Evolutionary conservation across 2,113 vertebrate genomes (phyloP), one percentile per base, ranked within the genome.

Genomic region (Garra rufa): DNA sequence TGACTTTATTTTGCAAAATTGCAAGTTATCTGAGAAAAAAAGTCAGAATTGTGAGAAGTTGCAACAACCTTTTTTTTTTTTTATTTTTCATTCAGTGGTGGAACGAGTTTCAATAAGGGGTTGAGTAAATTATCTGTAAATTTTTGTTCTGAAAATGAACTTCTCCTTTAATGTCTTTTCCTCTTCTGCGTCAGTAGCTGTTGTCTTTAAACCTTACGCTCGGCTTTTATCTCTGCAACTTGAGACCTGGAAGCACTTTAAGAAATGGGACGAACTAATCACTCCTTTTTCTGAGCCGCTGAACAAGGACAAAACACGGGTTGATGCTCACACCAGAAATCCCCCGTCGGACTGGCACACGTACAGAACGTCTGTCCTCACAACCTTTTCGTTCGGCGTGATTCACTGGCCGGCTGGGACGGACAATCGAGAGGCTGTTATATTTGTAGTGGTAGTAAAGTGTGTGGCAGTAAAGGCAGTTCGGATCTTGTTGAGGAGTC

Each of bases 221-320:
- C 14, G 34, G 82, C 88, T 92, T 94, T 93, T 92, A 93, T 93
- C 89, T 91, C 88, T 43, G 90, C 91, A 93, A 94, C 91, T 87
- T 86, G 91, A 94, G 92, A 92, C 61, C 71, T 86, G 85, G 85
- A 90, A 87, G 89, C 87, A 89, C 89, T 93, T 91, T 90, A 85
- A 88, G 91, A 93, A 90, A 91, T 84, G 83, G 91, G 91, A 90
- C 89, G 88, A 92, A 91, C 88, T 88, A 93, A 93, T 93, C 91
- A 89, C 88, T 88, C 88, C 89, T 89, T 91, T 92, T 91, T 93
- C 90, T 85, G 85, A 91, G 89, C 91, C 89, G 91, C 90, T 93
- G 90, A 93, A 89, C 85, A 88, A n/a, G 89, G 92, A 94, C 92
- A 91, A 93, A 94, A 52, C 55, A 17, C 0, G 21, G 55, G 67